Percentiles rank a stretch among this genome's conserved stretches.
These are phyloP conservation scores for Hoplias malabaricus DNA, from an alignment of 2,113 vertebrate genomes.

Conservation along the genomic window DNA sequence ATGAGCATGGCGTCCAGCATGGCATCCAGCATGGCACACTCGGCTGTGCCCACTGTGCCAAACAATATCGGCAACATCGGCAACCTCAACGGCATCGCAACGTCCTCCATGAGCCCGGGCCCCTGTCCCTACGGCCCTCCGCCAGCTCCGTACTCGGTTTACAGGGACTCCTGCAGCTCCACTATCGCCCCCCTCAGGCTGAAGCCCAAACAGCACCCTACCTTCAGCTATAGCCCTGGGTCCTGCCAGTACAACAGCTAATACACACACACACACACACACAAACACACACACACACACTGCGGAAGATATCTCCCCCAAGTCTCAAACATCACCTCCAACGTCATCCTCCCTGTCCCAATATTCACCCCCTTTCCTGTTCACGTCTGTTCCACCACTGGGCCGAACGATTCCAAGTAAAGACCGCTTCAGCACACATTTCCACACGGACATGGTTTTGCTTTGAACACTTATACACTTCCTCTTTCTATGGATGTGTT, in stretches of 20 bases:
- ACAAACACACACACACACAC: conserved; percentile 33
- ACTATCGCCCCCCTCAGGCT: conserved; percentile 95
- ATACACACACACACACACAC: conserved; percentile 66
- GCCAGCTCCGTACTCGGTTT: conserved; percentile 93
- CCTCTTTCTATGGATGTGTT: too few relatives aligned
- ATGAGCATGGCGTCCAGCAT: conserved; percentile 99
- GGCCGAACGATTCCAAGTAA: conserved; percentile 41
- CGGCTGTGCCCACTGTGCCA: conserved; percentile 88
- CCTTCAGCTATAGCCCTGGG: conserved; percentile 96
- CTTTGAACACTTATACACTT: too few relatives aligned
- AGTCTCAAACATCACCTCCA: too few relatives aligned
- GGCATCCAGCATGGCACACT: conserved; percentile 93
- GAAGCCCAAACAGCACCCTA: conserved; percentile 97
- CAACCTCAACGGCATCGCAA: conserved; percentile 91
- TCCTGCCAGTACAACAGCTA: conserved; percentile 99
- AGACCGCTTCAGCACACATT: too few relatives aligned
- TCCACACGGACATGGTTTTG: too few relatives aligned
- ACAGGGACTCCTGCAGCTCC: conserved; percentile 98
- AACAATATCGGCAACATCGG: conserved; percentile 92
- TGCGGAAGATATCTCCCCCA: too few relatives aligned
- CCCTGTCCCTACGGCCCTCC: conserved; percentile 93
- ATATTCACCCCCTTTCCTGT: too few relatives aligned
- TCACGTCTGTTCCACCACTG: too few relatives aligned
- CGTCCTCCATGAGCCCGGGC: conserved; percentile 91
- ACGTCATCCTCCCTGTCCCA: too few relatives aligned